Evolutionary conservation across 2,888 invertebrate genomes (phyloP).

Genomic region (Ceriagrion tenellum): DNA sequence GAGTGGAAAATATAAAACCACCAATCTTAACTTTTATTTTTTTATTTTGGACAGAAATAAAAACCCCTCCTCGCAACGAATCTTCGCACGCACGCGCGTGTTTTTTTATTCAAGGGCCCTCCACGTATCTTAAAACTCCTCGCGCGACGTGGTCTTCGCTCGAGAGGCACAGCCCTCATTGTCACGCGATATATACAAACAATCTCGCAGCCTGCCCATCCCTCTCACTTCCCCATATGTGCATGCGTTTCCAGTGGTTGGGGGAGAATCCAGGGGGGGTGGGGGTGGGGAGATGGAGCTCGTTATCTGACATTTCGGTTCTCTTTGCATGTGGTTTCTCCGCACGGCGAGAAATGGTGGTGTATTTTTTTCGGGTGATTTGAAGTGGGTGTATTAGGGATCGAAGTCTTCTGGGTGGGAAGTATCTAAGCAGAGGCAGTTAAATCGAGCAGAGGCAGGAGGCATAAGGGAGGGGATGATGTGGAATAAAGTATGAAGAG

Average conservation of each 20-base stretch:
- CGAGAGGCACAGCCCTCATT: conserved; percentile 47
- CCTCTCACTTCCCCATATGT: conserved; percentile 8
- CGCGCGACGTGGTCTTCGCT: background rate
- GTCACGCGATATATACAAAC: conserved; percentile 67
- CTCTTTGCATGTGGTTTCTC: conserved; percentile 47
- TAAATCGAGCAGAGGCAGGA: background rate
- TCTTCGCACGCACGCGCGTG: conserved; percentile 46
- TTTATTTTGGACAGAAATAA: background rate
- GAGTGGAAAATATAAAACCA: background rate
- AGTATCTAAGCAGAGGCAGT: background rate
- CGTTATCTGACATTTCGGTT: conserved; percentile 58
- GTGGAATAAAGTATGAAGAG: background rate
- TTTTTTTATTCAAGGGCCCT: conserved; percentile 37
- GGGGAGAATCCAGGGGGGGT: background rate
- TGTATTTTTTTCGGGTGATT: background rate
- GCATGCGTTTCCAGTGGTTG: background rate
- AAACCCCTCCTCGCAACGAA: background rate
- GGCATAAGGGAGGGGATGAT: background rate
- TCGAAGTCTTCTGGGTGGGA: background rate
- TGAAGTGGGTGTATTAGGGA: background rate
- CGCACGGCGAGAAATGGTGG: background rate
- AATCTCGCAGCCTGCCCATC: conserved; percentile 11
- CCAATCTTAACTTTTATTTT: background rate
- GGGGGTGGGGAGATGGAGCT: too few species aligned
- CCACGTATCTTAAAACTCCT: background rate